These are phyloP conservation scores for Neotoma lepida DNA, from an alignment of 2,113 vertebrate species.

Conservation along the genomic window DNA sequence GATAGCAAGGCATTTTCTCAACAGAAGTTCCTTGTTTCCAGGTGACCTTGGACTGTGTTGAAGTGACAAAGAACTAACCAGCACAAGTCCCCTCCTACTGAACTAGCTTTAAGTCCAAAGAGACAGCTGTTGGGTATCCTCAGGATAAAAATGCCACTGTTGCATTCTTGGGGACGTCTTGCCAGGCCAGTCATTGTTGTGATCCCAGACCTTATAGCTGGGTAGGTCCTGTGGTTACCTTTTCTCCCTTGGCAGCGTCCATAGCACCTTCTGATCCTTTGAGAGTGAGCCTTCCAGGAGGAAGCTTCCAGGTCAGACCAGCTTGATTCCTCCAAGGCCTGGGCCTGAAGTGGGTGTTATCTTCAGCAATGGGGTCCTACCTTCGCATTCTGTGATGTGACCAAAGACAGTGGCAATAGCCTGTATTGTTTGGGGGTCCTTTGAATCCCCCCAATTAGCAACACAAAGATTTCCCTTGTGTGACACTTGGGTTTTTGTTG, in stretches of 20 bases:
- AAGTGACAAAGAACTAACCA: background rate
- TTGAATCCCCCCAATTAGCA: background rate
- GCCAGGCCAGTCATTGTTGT: background rate
- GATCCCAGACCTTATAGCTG: background rate
- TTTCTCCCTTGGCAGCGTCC: background rate
- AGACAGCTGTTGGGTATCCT: background rate
- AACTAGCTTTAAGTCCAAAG: background rate
- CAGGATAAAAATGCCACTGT: background rate
- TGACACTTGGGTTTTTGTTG: background rate
- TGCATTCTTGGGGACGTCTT: too few species aligned
- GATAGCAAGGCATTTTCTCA: background rate
- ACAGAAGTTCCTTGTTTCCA: background rate
- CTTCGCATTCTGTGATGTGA: background rate
- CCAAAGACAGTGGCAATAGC: background rate
- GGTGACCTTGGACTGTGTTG: background rate
- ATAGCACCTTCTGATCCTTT: background rate
- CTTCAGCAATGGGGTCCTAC: background rate
- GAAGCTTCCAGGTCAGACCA: background rate
- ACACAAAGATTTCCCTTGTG: background rate
- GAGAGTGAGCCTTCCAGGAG: background rate
- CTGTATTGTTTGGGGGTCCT: background rate
- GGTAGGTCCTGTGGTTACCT: background rate
- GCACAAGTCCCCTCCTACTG: too few species aligned
- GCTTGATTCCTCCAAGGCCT: background rate
- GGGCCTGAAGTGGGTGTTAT: background rate